These are phyloP conservation scores for Ptychodera flava DNA, from an alignment of 35 echinoderm and acorn worm genomes.

Conservation along the genomic window DNA sequence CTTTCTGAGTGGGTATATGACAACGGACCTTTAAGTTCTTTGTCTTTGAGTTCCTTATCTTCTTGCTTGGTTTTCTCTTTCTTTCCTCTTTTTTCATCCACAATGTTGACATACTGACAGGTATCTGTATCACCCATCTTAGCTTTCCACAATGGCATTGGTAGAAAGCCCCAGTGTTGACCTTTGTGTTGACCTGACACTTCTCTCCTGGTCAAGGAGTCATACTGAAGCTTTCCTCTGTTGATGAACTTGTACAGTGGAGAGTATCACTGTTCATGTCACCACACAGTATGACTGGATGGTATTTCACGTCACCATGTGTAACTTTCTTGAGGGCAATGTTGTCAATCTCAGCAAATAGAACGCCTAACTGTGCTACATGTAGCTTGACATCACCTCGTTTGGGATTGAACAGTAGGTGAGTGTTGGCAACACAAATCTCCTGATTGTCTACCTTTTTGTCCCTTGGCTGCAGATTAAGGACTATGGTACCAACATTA, in stretches of 20 bases:
- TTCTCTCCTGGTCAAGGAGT: conserved; percentile 24
- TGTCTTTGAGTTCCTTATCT: too few relatives aligned
- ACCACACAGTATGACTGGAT: conserved; percentile 82
- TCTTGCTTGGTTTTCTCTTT: not conserved
- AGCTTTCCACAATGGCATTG: conserved; percentile 42
- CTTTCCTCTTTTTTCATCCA: not conserved
- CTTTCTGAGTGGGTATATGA: too few relatives aligned
- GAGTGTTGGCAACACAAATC: conserved; percentile 86
- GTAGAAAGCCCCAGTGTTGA: not conserved
- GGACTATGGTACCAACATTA: conserved; percentile 69
- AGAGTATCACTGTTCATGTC: conserved; percentile 85
- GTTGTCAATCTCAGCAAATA: conserved; percentile 88
- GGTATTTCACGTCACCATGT: conserved; percentile 6
- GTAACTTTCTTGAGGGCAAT: conserved; percentile 16
- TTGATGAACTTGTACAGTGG: conserved; percentile 64
- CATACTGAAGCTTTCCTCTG: conserved; percentile 38
- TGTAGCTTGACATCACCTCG: conserved; percentile 95
- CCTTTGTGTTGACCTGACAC: conserved; percentile 65
- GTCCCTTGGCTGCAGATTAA: conserved; percentile 33
- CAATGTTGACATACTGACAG: conserved; percentile 45
- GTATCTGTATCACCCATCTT: conserved; percentile 45
- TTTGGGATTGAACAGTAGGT: conserved; percentile 85
- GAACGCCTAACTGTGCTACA: conserved; percentile 70
- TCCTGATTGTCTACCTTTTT: conserved; percentile 13
- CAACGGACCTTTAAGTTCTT: too few relatives aligned